Evolutionary conservation across 2,888 invertebrate species (phyloP).

Genomic region (Rhamnusium bicolor): DNA sequence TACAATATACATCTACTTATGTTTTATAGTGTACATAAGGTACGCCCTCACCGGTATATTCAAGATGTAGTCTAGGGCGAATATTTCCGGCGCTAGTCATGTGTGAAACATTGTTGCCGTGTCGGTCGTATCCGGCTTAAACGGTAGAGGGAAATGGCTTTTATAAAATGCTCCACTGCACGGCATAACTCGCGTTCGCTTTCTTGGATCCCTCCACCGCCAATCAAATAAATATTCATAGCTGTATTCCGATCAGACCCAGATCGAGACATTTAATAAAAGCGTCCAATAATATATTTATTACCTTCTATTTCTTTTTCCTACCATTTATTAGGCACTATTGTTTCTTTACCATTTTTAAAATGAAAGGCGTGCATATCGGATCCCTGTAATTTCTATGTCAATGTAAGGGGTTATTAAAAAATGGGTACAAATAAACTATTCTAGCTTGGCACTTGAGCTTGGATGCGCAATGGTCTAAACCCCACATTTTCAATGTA

Average conservation of each 20-base stretch:
- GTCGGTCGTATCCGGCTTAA: conserved; percentile 56
- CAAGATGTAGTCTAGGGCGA: conserved; percentile 47
- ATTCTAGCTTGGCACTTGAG: too few relatives aligned
- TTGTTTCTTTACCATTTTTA: neutral
- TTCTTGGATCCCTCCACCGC: conserved; percentile 37
- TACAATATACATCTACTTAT: too few relatives aligned
- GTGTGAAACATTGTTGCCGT: conserved; percentile 59
- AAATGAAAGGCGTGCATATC: neutral
- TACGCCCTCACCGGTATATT: neutral
- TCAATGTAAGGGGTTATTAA: too few relatives aligned
- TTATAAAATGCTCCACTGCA: conserved; percentile 40
- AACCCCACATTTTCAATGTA: too few relatives aligned
- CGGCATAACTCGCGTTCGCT: conserved; percentile 16
- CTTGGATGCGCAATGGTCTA: too few relatives aligned
- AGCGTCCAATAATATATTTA: conserved; percentile 25
- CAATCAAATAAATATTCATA: conserved; percentile 25
- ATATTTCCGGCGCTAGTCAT: conserved; percentile 56
- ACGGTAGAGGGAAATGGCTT: conserved; percentile 55
- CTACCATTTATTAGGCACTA: neutral
- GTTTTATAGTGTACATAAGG: too few relatives aligned
- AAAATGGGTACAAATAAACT: too few relatives aligned
- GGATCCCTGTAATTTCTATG: too few relatives aligned
- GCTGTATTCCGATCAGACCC: neutral
- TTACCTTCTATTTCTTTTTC: neutral
- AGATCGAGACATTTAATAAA: conserved; percentile 14